Evolutionary conservation across 2,113 vertebrate species (phyloP).

Genomic region (Podarcis raffonei): DNA sequence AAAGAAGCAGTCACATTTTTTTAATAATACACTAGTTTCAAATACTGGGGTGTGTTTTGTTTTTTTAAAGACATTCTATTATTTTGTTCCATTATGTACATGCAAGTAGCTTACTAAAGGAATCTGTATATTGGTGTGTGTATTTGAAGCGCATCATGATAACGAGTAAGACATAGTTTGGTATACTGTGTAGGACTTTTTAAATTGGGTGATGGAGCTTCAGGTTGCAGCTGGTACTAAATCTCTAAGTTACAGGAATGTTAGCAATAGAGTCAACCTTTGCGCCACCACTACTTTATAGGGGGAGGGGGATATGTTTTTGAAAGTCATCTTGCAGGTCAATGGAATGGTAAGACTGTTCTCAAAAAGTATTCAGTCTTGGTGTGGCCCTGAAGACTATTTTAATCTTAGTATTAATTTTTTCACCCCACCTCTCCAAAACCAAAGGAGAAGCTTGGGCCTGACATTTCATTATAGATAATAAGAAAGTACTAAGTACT

Average conservation of each 20-base stretch:
- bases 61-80: constrained; percentile 7
- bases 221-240: background rate
- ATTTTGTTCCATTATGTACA: background rate
- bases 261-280: background rate
- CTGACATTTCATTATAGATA: background rate
- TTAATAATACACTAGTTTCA: background rate
- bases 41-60: background rate
- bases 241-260: background rate
- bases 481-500: background rate
- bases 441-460: background rate
- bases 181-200: background rate
- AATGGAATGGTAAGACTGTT: no score
- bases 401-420: no score
- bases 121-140: constrained; percentile 2
- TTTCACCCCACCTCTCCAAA: no score
- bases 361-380: no score
- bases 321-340: no score
- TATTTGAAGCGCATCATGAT: background rate
- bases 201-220: background rate
- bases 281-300: background rate
- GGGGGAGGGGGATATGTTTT: no score
- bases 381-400: no score
- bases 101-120: background rate
- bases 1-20: background rate
- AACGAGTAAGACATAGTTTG: background rate